These are phyloP conservation scores for Rhinichthys osculus DNA, from an alignment of 2,797 vertebrate species.

Conservation along the genomic window DNA sequence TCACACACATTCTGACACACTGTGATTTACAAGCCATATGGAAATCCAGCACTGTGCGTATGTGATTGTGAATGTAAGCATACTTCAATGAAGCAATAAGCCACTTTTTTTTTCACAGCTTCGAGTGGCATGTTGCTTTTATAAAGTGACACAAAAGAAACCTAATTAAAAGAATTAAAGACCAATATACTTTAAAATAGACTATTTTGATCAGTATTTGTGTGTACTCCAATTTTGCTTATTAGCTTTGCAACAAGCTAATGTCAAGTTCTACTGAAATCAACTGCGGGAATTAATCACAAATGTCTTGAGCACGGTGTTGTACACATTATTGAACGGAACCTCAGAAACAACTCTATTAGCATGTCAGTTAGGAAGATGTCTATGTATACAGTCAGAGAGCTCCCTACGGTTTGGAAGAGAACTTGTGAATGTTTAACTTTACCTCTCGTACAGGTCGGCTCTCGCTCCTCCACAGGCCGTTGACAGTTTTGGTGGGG, in stretches of 20 bases:
- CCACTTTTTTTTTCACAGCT: not conserved
- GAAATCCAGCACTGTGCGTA: slow-evolving; percentile 54
- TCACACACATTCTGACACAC: slow-evolving; percentile 63
- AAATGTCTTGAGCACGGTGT: not conserved
- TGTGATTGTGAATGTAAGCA: slow-evolving; percentile 1
- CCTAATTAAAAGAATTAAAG: not conserved
- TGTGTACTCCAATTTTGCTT: not conserved
- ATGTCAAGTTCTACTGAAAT: not conserved
- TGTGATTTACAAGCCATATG: slow-evolving; percentile 58
- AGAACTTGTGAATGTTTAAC: not conserved
- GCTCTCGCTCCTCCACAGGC: slow-evolving; percentile 94
- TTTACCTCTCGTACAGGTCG: slow-evolving; percentile 82
- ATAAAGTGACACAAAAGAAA: slow-evolving; percentile 2
- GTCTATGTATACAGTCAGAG: not conserved
- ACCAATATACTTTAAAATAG: not conserved
- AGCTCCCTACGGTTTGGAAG: not conserved
- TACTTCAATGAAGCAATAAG: not conserved
- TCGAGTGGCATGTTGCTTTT: not conserved
- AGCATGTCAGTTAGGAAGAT: not conserved
- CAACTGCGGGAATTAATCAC: not conserved
- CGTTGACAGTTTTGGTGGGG: slow-evolving; percentile 96
- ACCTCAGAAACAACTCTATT: not conserved
- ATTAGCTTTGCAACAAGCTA: not conserved
- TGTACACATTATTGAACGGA: not conserved
- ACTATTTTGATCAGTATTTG: not conserved